Evolutionary conservation across 2,797 vertebrate species (phyloP).

Genomic region (Anas flavirostris): DNA sequence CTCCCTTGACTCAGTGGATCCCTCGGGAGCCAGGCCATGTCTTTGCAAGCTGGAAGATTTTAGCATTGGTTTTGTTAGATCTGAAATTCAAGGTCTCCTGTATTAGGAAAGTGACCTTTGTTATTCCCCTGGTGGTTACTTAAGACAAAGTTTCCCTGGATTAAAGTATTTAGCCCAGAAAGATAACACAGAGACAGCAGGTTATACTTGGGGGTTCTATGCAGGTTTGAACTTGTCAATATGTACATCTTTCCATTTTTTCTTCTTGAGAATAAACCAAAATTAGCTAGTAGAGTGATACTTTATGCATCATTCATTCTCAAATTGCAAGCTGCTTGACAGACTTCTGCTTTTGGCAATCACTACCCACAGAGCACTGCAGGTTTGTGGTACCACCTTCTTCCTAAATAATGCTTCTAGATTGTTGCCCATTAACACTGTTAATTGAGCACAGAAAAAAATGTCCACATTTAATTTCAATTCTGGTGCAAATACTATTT

Average conservation of each 20-base stretch:
- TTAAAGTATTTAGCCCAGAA: not conserved
- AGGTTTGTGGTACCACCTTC: not conserved
- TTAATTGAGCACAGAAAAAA: not conserved
- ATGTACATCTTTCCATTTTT: not conserved
- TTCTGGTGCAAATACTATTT: not conserved
- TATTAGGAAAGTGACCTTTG: not conserved
- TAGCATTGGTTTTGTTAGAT: not conserved
- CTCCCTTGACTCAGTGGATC: not conserved
- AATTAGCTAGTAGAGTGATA: not conserved
- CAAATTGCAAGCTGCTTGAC: not conserved
- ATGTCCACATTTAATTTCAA: not conserved
- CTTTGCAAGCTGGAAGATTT: not conserved
- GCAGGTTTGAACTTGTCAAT: not conserved
- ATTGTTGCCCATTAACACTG: not conserved
- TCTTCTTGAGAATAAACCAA: not conserved
- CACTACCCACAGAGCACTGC: not conserved
- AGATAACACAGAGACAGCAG: too few relatives aligned
- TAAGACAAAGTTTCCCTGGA: not conserved
- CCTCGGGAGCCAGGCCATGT: not conserved
- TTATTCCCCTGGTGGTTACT: not conserved
- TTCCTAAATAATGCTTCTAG: not conserved
- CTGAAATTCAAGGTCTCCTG: not conserved
- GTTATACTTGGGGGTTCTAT: not conserved
- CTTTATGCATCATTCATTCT: not conserved
- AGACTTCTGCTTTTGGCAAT: not conserved